Percentiles rank a stretch among this genome's conserved stretches.
Evolutionary conservation across 2,888 invertebrate genomes (phyloP).

Genomic region (Caenorhabditis plicata): DNA sequence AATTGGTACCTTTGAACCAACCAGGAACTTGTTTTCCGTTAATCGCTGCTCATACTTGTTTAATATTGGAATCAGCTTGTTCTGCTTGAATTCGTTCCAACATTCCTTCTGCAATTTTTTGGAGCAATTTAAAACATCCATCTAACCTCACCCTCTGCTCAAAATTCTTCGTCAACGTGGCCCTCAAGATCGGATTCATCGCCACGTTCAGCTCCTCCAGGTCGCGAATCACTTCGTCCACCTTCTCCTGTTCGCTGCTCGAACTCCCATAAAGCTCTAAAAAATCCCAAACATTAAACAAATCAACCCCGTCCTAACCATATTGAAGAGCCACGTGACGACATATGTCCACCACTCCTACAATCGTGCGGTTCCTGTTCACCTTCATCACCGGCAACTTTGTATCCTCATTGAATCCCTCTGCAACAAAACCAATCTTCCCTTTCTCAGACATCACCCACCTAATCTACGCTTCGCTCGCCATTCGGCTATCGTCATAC

Average conservation of each 20-base stretch:
- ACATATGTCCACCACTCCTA: conserved; percentile 50
- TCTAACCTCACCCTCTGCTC: conserved; percentile 38
- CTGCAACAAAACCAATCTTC: conserved; percentile 18
- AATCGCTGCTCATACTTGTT: conserved; percentile 40
- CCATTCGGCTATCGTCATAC: conserved; percentile 44
- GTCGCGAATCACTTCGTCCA: conserved; percentile 47
- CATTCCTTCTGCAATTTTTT: conserved; percentile 17
- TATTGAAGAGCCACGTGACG: conserved; percentile 47
- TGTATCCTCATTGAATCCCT: conserved; percentile 40
- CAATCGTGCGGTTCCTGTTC: conserved; percentile 38
- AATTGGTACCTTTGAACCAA: conserved; percentile 31
- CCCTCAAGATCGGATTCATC: conserved; percentile 50
- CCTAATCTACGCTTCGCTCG: conserved; percentile 26
- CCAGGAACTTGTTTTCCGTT: conserved; percentile 33
- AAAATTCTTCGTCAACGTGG: conserved; percentile 49
- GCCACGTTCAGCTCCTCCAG: conserved; percentile 47
- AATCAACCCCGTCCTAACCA: conserved; percentile 32
- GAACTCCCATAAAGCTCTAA: conserved; percentile 49
- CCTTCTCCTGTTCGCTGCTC: conserved; percentile 43
- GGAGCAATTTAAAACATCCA: neutral
- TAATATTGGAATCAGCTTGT: conserved; percentile 38
- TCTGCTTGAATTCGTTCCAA: conserved; percentile 31
- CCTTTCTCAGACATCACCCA: conserved; percentile 5
- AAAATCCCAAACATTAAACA: conserved; percentile 7
- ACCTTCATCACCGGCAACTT: conserved; percentile 48